Conservation (phyloP, 1,140 invertebrate species). For the Bombus terrestris region DNA sequence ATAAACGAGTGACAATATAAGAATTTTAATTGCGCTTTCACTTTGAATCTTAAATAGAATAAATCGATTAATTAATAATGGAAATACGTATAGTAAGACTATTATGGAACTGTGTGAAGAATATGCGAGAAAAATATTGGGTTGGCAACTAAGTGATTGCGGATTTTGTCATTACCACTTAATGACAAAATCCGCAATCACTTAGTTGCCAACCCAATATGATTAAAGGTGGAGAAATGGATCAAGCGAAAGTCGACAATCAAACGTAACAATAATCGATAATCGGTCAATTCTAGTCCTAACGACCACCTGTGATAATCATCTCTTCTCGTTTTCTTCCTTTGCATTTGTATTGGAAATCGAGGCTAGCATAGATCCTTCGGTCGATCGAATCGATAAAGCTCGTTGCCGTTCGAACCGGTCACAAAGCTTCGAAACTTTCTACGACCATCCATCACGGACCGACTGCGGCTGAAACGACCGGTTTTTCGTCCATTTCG, state of each 20-base stretch:
- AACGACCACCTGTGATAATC: conserved; percentile 34
- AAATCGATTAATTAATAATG: too few species aligned
- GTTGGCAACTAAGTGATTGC: too few species aligned
- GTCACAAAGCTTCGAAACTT: background rate
- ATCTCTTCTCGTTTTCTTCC: conserved; percentile 26
- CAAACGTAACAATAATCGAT: conserved; percentile 23
- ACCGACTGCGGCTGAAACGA: background rate
- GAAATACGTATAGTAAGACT: too few species aligned
- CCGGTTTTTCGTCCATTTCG: background rate
- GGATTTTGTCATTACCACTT: too few species aligned
- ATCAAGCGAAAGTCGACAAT: background rate
- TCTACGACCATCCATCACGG: background rate
- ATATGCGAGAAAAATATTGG: too few species aligned
- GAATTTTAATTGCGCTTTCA: too few species aligned
- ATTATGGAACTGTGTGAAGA: too few species aligned
- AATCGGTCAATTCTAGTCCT: conserved; percentile 9
- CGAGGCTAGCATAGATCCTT: conserved; percentile 29
- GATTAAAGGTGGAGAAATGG: background rate
- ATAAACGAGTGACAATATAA: too few species aligned
- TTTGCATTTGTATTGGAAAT: background rate
- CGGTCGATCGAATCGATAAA: conserved; percentile 44
- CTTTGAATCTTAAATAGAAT: too few species aligned
- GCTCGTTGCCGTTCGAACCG: conserved; percentile 35
- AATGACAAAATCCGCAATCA: too few species aligned
- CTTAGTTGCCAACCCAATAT: too few species aligned